Conservation (phyloP, 1,140 invertebrate species). For the Vollenhovia emeryi region DNA sequence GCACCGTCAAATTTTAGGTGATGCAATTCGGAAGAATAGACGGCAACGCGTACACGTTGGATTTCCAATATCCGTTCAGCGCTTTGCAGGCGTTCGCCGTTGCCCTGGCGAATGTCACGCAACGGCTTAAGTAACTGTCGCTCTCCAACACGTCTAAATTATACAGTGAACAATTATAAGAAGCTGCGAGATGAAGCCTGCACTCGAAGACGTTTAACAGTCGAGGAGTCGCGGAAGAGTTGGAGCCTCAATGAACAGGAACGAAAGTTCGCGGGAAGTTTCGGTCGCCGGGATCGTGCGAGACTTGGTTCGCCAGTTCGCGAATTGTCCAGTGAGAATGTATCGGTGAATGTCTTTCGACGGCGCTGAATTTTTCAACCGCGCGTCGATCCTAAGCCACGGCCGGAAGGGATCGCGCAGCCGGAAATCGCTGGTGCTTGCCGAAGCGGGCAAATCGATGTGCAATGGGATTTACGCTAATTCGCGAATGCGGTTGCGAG, state of each 20-base stretch:
- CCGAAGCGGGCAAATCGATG: background rate
- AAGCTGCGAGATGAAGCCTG: background rate
- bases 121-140: slow-evolving; percentile 95
- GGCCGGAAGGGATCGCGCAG: background rate
- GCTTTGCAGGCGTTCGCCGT: slow-evolving; percentile 99
- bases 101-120: slow-evolving; percentile 99
- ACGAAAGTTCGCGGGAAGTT: slow-evolving; percentile 42
- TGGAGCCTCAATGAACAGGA: slow-evolving; percentile 39
- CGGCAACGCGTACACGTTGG: slow-evolving; percentile 98
- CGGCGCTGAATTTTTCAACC: background rate
- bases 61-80: slow-evolving; percentile 99
- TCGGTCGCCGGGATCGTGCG: background rate
- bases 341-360: background rate
- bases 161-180: background rate
- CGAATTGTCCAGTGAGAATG: background rate
- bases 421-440: background rate
- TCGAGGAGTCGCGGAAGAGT: slow-evolving; percentile 5
- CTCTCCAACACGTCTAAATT: slow-evolving; percentile 61
- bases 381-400: background rate
- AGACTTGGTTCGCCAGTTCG: background rate
- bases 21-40: slow-evolving; percentile 99
- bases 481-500: slow-evolving; percentile 50
- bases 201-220: background rate
- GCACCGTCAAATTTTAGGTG: slow-evolving; percentile 88
- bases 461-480: background rate